phyloP scores from a whole-genome alignment of 2,113 vertebrate genomes.

The Gallinago undulata region DNA sequence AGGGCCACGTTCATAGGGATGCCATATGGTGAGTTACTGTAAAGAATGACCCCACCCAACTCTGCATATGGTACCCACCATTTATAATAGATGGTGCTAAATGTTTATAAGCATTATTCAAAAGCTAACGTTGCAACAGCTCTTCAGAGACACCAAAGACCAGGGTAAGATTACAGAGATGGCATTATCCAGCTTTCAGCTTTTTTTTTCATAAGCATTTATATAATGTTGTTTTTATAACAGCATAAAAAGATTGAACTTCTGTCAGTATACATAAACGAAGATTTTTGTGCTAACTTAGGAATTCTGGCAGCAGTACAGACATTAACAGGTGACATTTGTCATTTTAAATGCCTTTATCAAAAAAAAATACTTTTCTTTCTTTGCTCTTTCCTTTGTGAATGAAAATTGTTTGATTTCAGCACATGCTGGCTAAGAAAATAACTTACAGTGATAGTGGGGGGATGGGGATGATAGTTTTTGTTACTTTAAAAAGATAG shows the following conservation, averaged over 20 bases:
- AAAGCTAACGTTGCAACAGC: conserved; percentile 69
- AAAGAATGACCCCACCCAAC: conserved; percentile 69
- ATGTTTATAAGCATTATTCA: conserved; percentile 59
- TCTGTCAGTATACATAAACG: background rate
- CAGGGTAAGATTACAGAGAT: conserved; percentile 65
- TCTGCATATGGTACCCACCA: conserved; percentile 73
- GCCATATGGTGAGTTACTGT: conserved; percentile 82
- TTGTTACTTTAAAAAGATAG: background rate
- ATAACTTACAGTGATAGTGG: background rate
- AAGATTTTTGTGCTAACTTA: background rate
- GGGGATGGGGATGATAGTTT: background rate
- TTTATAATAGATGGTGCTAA: conserved; percentile 62
- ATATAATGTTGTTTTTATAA: background rate
- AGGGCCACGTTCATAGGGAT: conserved; percentile 73
- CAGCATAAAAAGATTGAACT: background rate
- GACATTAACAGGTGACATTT: background rate
- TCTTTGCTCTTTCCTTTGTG: background rate
- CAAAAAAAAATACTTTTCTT: background rate
- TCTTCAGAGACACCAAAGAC: conserved; percentile 38
- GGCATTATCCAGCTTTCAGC: background rate
- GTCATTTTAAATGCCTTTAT: background rate
- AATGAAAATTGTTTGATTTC: background rate
- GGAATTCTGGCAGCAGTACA: background rate
- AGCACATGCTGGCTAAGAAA: background rate
- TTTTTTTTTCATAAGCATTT: background rate